Evolutionary conservation across 2,797 vertebrate genomes (phyloP).

Genomic region (Mus minutoides): DNA sequence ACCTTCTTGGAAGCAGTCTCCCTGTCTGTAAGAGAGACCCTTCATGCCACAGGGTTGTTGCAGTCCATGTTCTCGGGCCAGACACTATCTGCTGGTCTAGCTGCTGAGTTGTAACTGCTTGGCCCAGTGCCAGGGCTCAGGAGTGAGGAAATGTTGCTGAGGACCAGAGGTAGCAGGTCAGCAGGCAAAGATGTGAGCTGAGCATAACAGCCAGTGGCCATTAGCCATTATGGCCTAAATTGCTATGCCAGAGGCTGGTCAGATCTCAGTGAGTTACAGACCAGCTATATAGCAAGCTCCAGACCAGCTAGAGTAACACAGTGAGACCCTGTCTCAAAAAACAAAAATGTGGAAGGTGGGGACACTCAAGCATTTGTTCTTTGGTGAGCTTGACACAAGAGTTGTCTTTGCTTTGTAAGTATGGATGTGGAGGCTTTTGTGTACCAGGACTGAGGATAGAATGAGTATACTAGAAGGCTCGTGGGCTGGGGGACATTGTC

Average conservation of each 20-base stretch:
- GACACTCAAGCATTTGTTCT: not conserved
- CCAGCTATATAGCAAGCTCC: not conserved
- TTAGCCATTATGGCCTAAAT: not conserved
- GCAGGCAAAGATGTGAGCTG: not conserved
- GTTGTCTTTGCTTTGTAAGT: not conserved
- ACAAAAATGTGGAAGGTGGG: not conserved
- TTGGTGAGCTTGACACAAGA: not conserved
- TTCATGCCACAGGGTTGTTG: not conserved
- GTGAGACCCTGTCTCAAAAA: not conserved
- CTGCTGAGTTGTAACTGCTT: not conserved
- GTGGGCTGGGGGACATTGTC: not conserved
- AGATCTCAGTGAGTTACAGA: not conserved
- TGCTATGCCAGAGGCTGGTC: not conserved
- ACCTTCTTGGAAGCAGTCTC: not conserved
- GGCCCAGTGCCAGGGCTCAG: not conserved
- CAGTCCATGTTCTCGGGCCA: not conserved
- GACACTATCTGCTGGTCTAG: accelerated
- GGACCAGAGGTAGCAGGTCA: not conserved
- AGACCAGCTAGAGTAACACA: not conserved
- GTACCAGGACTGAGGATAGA: too few species aligned
- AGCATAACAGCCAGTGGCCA: not conserved
- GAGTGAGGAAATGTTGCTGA: not conserved
- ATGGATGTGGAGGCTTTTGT: not conserved
- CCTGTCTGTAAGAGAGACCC: not conserved
- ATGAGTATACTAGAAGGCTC: not conserved